Evolutionary conservation across 2,888 invertebrate species (phyloP).

Genomic region (Cerastis leucographa): DNA sequence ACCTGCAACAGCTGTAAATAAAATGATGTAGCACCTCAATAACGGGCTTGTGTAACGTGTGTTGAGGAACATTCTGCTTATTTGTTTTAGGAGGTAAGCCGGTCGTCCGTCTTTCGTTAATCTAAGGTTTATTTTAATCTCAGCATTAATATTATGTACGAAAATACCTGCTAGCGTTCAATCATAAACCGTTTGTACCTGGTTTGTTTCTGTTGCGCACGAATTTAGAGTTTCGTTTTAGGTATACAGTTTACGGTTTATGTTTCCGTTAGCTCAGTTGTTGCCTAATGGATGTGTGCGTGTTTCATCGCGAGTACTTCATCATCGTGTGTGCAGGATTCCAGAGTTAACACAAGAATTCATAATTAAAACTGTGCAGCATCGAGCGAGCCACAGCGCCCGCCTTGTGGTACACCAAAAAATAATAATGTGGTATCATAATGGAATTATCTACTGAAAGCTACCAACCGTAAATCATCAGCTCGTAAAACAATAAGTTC

Average conservation of each 20-base stretch:
- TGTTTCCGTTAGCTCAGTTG: slow-evolving; percentile 77
- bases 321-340: slow-evolving; percentile 65
- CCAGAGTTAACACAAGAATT: slow-evolving; percentile 46
- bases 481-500: slow-evolving; percentile 66
- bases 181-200: slow-evolving; percentile 88
- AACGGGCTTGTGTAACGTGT: slow-evolving; percentile 83
- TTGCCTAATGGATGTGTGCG: slow-evolving; percentile 76
- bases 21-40: slow-evolving; percentile 88
- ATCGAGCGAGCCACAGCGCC: slow-evolving; percentile 23
- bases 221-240: slow-evolving; percentile 77
- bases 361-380: slow-evolving; percentile 47
- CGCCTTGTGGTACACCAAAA: slow-evolving; percentile 41
- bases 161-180: slow-evolving; percentile 88
- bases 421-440: slow-evolving; percentile 56
- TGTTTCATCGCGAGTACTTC: slow-evolving; percentile 65
- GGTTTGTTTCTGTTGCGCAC: slow-evolving; percentile 88
- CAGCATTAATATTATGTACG: slow-evolving; percentile 85
- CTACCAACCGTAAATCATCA: slow-evolving; percentile 63
- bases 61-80: slow-evolving; percentile 86
- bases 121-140: slow-evolving; percentile 86
- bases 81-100: slow-evolving; percentile 85
- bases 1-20: slow-evolving; percentile 87
- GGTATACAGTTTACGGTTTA: slow-evolving; percentile 78
- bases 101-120: slow-evolving; percentile 85
- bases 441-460: slow-evolving; percentile 65